These are phyloP conservation scores for Acanthosepion pharaonis DNA, from an alignment of 2,888 invertebrate species.

Conservation along the genomic window DNA sequence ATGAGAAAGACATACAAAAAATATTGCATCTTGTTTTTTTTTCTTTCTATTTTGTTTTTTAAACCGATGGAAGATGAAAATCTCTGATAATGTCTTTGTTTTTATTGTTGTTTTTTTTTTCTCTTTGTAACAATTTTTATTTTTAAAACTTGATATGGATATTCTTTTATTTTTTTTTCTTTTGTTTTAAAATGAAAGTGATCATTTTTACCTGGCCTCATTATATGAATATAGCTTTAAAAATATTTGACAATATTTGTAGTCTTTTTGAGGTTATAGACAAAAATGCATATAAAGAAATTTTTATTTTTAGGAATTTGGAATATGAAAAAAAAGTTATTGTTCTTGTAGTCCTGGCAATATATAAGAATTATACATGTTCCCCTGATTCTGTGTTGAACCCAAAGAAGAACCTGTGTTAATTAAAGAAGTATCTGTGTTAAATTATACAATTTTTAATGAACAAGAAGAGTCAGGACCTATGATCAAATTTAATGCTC, in stretches of 20 bases:
- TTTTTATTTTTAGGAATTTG: background rate
- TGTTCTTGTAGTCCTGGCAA: background rate
- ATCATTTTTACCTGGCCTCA: background rate
- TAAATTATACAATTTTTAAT: background rate
- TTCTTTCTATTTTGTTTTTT: background rate
- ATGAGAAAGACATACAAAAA: background rate
- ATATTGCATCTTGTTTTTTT: conserved; percentile 13
- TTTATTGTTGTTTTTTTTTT: background rate
- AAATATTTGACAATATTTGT: background rate
- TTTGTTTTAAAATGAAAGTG: background rate
- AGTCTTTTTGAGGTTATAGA: background rate
- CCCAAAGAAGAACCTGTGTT: background rate
- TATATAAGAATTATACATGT: too few species aligned
- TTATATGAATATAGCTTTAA: background rate
- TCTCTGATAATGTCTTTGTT: background rate
- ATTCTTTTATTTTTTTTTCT: background rate
- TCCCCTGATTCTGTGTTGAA: too few species aligned
- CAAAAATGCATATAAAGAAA: background rate
- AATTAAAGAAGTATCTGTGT: background rate
- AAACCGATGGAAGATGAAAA: background rate
- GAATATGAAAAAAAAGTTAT: background rate
- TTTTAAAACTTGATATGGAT: background rate
- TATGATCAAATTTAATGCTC: background rate
- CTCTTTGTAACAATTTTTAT: background rate
- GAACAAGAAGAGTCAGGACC: background rate